phyloP scores from a whole-genome alignment of 37 sponge, comb jelly and placozoan genomes.

The Hormiphora californensis region DNA sequence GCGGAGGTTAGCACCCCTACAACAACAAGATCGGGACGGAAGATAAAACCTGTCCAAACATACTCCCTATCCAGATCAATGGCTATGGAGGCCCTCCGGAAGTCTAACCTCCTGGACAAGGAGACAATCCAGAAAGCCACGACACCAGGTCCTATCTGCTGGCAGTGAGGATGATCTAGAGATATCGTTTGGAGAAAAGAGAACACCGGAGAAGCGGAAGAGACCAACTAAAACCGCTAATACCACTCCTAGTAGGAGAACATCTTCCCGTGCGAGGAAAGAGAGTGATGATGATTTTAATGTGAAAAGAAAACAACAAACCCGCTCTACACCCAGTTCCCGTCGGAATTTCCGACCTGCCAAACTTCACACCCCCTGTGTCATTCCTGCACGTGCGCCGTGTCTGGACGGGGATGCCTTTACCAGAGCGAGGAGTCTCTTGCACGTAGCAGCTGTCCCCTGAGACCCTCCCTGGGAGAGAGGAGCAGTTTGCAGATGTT shows the following conservation, averaged over 20 bases:
- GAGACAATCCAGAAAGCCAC: no score
- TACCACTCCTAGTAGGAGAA: neutral
- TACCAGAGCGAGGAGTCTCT: neutral
- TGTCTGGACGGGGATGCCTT: no score
- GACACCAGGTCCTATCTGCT: no score
- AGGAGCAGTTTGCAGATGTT: conserved; percentile 71
- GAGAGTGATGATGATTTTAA: neutral
- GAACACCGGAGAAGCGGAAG: neutral
- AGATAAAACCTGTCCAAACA: conserved; percentile 19
- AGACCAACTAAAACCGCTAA: neutral
- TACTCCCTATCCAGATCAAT: neutral
- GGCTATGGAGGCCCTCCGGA: conserved; percentile 8
- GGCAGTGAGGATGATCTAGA: conserved; percentile 13
- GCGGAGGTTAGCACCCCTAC: no score
- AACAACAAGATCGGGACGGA: conserved; percentile 13
- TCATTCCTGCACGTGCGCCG: no score
- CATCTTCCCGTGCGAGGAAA: neutral
- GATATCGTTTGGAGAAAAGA: conserved; percentile 35
- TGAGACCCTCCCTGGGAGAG: conserved; percentile 61
- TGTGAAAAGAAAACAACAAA: neutral
- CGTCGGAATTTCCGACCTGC: neutral
- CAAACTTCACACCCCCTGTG: neutral
- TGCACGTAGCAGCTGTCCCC: conserved; percentile 79
- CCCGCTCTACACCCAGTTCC: neutral
- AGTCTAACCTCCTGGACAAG: conserved; percentile 20